Conservation (phyloP, 2,113 vertebrate species). For the Chunga burmeisteri region DNA sequence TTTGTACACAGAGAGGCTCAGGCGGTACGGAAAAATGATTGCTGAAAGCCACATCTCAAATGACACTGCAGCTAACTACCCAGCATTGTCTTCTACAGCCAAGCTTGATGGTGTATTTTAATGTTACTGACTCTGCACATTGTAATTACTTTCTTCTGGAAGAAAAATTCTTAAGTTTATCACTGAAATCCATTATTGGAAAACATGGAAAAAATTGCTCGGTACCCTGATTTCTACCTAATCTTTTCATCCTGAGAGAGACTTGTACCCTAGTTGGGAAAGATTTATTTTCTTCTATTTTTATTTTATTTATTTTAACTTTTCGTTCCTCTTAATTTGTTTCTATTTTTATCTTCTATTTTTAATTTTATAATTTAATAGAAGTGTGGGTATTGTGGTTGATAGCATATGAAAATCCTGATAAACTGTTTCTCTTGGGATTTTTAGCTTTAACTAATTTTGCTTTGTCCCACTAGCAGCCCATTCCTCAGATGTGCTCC, state of each 20-base stretch:
- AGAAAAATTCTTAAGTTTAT: neutral
- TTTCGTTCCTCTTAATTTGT: neutral
- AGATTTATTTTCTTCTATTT: neutral
- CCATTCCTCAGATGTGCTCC: neutral
- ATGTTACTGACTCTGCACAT: neutral
- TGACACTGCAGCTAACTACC: neutral
- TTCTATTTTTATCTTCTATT: neutral
- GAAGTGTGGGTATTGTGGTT: neutral
- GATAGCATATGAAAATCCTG: neutral
- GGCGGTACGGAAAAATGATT: neutral
- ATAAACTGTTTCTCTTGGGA: neutral
- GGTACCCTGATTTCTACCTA: neutral
- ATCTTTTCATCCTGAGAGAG: neutral
- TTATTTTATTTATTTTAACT: neutral
- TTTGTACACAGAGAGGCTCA: neutral
- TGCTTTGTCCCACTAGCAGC: neutral
- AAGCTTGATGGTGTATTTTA: neutral
- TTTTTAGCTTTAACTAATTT: neutral
- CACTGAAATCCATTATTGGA: neutral
- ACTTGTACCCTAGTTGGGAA: neutral
- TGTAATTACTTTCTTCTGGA: neutral
- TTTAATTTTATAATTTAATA: neutral
- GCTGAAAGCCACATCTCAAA: neutral
- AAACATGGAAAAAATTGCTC: neutral
- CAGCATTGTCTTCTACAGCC: neutral